These are phyloP conservation scores for Hirundichthys speculiger DNA, from an alignment of 2,113 vertebrate genomes.

Conservation along the genomic window DNA sequence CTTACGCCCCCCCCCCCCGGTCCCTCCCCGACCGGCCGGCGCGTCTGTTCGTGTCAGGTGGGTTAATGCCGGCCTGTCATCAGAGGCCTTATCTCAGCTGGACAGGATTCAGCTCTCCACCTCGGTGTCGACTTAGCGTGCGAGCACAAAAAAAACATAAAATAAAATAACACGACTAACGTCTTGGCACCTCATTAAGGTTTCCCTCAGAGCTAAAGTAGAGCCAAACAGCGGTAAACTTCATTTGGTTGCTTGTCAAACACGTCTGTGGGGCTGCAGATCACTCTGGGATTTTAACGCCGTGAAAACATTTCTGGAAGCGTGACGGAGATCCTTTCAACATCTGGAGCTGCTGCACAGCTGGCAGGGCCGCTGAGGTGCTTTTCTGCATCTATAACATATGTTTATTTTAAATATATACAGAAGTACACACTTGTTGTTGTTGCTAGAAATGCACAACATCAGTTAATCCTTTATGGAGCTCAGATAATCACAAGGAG, in stretches of 20 bases:
- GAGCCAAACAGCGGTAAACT: constrained; percentile 62
- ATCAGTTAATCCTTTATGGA: no score
- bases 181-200: constrained; percentile 73
- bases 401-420: no score
- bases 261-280: constrained; percentile 15
- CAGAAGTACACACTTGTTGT: no score
- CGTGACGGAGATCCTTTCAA: constrained; percentile 37
- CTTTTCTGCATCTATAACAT: no score
- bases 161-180: constrained; percentile 53
- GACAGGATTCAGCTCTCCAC: constrained; percentile 77
- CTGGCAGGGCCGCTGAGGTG: background rate
- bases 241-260: constrained; percentile 59
- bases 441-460: no score
- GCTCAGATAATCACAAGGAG: no score
- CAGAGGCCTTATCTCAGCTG: constrained; percentile 75
- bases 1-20: constrained; percentile 70
- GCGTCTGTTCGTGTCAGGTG: constrained; percentile 75
- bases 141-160: no score
- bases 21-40: constrained; percentile 53
- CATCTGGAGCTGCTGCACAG: background rate
- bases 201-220: constrained; percentile 58
- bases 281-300: constrained; percentile 7
- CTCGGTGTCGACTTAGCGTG: constrained; percentile 71
- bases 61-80: constrained; percentile 74
- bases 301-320: constrained; percentile 22